Conservation (phyloP, 2,113 vertebrate genomes). For the Cavia aperea region DNA sequence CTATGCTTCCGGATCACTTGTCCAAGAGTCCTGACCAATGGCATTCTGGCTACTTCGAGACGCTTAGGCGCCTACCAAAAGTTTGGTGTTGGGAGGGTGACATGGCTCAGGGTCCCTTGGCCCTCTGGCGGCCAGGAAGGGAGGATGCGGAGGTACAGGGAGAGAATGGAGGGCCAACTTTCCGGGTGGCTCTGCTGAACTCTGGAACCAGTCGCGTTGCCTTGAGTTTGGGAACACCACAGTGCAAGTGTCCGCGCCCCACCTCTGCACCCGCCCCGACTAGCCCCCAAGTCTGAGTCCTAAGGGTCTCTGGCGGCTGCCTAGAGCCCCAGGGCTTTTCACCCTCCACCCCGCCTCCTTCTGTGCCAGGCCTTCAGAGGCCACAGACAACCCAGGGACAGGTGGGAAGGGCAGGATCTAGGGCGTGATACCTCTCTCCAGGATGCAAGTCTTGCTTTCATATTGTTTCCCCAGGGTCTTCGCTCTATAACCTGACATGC, state of each 20-base stretch:
- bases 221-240: neutral
- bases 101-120: neutral
- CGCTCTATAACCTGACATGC: neutral
- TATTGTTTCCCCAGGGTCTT: neutral
- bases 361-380: neutral
- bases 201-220: neutral
- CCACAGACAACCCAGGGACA: neutral
- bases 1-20: rapidly evolving
- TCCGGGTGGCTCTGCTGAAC: neutral
- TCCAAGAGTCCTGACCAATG: rapidly evolving
- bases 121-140: neutral
- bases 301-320: neutral
- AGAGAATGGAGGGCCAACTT: neutral
- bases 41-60: rapidly evolving
- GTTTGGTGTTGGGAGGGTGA: neutral
- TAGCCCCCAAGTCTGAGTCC: neutral
- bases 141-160: neutral
- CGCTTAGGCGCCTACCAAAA: neutral
- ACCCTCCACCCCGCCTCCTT: neutral
- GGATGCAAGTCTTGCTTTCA: neutral
- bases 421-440: neutral
- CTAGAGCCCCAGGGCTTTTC: neutral
- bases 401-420: neutral
- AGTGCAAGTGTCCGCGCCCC: neutral
- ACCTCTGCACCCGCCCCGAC: no score